Percentiles rank a stretch among this genome's conserved stretches.
phyloP scores from a whole-genome alignment of 2,113 vertebrate species.

The Rana temporaria region DNA sequence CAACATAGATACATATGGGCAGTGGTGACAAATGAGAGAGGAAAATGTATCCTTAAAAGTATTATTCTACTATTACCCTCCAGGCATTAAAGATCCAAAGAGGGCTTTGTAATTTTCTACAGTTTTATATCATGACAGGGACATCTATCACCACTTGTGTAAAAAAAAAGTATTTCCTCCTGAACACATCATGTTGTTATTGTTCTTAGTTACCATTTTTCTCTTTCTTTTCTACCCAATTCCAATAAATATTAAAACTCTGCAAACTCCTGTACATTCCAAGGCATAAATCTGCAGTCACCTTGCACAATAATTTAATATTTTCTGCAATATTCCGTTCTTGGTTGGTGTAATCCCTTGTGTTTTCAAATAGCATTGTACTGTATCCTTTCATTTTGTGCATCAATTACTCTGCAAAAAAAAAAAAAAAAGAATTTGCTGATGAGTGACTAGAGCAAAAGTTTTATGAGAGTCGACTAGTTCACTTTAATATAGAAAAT shows the following conservation, averaged over 20 bases:
- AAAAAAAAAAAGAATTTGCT: conserved; percentile 22
- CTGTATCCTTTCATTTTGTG: conserved; percentile 53
- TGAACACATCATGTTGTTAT: conserved; percentile 25
- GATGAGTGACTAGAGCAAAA: conserved; percentile 44
- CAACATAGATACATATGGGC: too few species aligned
- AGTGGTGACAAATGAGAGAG: too few species aligned
- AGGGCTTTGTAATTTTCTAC: conserved; percentile 3
- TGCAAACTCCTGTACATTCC: background rate
- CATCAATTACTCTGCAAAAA: conserved; percentile 54
- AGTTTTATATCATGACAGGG: conserved; percentile 18
- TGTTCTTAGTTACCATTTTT: conserved; percentile 20
- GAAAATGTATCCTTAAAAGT: too few species aligned
- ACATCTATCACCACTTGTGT: conserved; percentile 20
- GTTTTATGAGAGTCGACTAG: conserved; percentile 41
- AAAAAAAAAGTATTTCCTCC: conserved; percentile 26
- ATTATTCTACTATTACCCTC: too few species aligned
- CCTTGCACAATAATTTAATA: conserved; percentile 43
- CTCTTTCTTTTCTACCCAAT: background rate
- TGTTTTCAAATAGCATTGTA: conserved; percentile 48
- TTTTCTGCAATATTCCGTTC: conserved; percentile 42
- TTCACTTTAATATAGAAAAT: conserved; percentile 37
- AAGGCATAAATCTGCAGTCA: conserved; percentile 50
- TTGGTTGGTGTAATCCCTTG: conserved; percentile 40
- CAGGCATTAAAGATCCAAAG: conserved; percentile 3
- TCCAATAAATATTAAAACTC: conserved; percentile 31